Conservation (phyloP, 2,113 vertebrate species). For the Rhineura floridana region DNA sequence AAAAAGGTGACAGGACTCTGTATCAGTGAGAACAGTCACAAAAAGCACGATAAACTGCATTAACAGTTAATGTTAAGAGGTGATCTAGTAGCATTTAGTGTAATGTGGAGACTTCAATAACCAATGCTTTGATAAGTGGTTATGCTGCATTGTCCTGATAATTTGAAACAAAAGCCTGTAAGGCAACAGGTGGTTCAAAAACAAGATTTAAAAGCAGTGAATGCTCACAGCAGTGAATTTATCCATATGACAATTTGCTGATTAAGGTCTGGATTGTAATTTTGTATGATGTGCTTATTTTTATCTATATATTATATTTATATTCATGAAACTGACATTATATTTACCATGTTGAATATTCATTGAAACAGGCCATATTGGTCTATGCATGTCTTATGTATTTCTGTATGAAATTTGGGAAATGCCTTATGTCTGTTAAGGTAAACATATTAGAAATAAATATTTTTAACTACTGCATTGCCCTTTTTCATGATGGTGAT, state of each 20-base stretch:
- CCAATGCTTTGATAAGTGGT: constrained; percentile 39
- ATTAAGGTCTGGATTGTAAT: constrained; percentile 64
- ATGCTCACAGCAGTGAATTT: constrained; percentile 69
- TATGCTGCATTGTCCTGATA: constrained; percentile 55
- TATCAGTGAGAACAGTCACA: too few species aligned
- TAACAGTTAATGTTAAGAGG: constrained; percentile 26
- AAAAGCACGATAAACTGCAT: constrained; percentile 33
- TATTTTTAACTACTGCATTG: constrained; percentile 77
- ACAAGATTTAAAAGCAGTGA: constrained; percentile 66
- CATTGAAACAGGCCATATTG: constrained; percentile 87
- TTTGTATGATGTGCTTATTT: constrained; percentile 75
- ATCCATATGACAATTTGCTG: constrained; percentile 72
- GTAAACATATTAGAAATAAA: constrained; percentile 86
- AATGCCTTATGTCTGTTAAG: constrained; percentile 81
- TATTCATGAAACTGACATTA: constrained; percentile 78
- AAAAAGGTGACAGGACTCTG: too few species aligned
- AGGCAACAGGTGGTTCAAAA: constrained; percentile 54
- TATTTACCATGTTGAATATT: constrained; percentile 88
- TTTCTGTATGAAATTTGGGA: constrained; percentile 93
- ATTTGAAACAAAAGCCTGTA: constrained; percentile 36
- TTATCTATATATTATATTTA: constrained; percentile 77
- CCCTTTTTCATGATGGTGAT: constrained; percentile 15
- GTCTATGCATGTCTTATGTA: constrained; percentile 82
- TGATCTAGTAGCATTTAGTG: constrained; percentile 21
- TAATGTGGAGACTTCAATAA: constrained; percentile 37